Percentiles rank a stretch among this genome's conserved stretches.
Evolutionary conservation across 2,797 vertebrate species (phyloP).

Genomic region (Pachyuromys duprasi): DNA sequence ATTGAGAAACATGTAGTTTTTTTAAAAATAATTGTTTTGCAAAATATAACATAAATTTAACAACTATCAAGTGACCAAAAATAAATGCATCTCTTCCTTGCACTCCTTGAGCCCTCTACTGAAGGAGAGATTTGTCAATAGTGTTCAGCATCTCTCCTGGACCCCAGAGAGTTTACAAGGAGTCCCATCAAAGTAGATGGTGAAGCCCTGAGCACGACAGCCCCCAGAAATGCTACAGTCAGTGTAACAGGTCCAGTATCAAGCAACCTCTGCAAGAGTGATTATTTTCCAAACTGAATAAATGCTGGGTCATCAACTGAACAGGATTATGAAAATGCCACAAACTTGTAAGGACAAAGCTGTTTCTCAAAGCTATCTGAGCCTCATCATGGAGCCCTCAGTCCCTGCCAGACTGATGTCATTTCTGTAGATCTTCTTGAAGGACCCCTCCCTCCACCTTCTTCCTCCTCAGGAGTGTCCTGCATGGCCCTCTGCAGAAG

Average conservation of each 20-base stretch:
- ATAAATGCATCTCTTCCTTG: neutral
- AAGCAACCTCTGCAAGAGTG: neutral
- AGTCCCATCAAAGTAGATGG: neutral
- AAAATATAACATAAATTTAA: neutral
- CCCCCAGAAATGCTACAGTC: neutral
- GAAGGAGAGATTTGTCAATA: neutral
- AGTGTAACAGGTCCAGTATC: neutral
- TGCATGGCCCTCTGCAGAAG: conserved; percentile 1
- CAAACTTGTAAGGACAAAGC: neutral
- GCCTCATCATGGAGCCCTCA: neutral
- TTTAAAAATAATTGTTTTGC: neutral
- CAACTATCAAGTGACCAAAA: neutral
- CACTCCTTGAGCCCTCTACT: neutral
- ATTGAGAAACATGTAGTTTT: neutral
- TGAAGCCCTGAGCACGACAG: too few species aligned
- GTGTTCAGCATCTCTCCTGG: neutral
- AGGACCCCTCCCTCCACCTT: neutral
- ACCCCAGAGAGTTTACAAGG: neutral
- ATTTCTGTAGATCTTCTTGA: neutral
- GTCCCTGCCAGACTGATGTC: neutral
- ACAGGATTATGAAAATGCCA: neutral
- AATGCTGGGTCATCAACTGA: neutral
- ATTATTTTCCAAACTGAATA: neutral
- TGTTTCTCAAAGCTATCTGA: neutral
- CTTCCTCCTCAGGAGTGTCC: neutral